Evolutionary conservation across 2,888 invertebrate genomes (phyloP).

Genomic region (Acanthococcus lagerstroemiae): DNA sequence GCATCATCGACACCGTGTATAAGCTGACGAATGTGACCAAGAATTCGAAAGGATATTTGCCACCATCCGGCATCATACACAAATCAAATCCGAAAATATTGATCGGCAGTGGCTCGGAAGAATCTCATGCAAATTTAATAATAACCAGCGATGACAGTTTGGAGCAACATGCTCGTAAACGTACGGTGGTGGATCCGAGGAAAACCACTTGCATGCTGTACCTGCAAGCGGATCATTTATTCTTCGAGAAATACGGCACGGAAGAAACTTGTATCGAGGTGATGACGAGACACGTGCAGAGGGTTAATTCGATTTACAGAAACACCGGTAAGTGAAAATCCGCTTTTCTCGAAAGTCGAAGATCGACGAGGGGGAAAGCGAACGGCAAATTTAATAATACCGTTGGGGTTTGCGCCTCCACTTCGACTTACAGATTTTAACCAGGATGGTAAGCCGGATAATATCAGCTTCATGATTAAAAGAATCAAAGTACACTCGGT

Average conservation of each 20-base stretch:
- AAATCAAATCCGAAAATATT: constrained; percentile 14
- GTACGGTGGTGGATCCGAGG: constrained; percentile 66
- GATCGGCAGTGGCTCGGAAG: constrained; percentile 1
- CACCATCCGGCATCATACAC: background rate
- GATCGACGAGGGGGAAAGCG: background rate
- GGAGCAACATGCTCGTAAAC: constrained; percentile 49
- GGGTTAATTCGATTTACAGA: constrained; percentile 80
- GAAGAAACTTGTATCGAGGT: constrained; percentile 92
- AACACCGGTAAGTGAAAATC: constrained; percentile 61
- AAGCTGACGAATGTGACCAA: constrained; percentile 11
- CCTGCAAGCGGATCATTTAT: constrained; percentile 91
- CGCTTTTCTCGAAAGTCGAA: background rate
- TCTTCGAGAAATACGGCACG: constrained; percentile 87
- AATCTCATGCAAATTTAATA: constrained; percentile 10
- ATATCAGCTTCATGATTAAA: constrained; percentile 92
- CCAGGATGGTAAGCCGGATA: constrained; percentile 81
- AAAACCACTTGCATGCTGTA: constrained; percentile 92
- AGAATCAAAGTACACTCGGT: constrained; percentile 87
- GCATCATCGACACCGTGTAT: constrained; percentile 14
- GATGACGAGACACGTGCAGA: constrained; percentile 87
- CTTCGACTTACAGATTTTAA: constrained; percentile 75
- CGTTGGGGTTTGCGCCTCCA: no score
- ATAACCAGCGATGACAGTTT: constrained; percentile 9
- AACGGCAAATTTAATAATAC: background rate
- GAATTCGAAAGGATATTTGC: constrained; percentile 3